Evolutionary conservation across 1,140 invertebrate genomes (phyloP).

Genomic region (Bombus waltoni): DNA sequence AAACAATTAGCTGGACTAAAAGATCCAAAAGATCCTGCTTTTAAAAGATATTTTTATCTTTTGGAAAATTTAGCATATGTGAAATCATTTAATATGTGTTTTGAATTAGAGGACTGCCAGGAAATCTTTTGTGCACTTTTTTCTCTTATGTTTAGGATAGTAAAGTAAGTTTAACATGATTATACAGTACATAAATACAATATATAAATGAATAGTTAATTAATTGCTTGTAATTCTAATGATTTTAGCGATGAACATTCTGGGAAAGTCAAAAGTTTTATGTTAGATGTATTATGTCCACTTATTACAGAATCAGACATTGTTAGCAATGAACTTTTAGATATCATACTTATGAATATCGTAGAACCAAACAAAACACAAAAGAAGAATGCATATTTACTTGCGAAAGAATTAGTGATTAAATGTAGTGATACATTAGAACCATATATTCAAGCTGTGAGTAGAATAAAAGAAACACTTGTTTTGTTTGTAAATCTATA

Average conservation of each 20-base stretch:
- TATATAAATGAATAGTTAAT: not conserved
- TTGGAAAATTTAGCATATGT: conserved; percentile 98
- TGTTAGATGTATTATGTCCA: conserved; percentile 96
- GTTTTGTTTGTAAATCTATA: not conserved
- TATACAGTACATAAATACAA: not conserved
- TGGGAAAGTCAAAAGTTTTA: conserved; percentile 97
- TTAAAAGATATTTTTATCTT: conserved; percentile 98
- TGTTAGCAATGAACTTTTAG: conserved; percentile 95
- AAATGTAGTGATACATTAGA: conserved; percentile 96
- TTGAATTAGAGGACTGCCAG: conserved; percentile 98
- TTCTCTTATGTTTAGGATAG: conserved; percentile 97
- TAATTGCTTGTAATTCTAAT: conserved; percentile 8
- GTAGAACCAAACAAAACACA: conserved; percentile 97
- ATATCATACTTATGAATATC: conserved; percentile 97
- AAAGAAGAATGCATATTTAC: conserved; percentile 93
- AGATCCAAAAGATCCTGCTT: conserved; percentile 98
- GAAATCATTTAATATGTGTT: conserved; percentile 99
- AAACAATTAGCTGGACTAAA: conserved; percentile 96
- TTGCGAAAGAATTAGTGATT: conserved; percentile 95
- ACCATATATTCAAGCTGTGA: conserved; percentile 96
- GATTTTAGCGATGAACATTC: conserved; percentile 95
- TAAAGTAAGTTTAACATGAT: conserved; percentile 88
- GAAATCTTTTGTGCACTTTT: conserved; percentile 98
- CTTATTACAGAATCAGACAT: conserved; percentile 97
- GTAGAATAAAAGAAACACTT: conserved; percentile 68